Evolutionary conservation across 2,113 vertebrate genomes (phyloP).

Genomic region (Xenotilapia leptura): DNA sequence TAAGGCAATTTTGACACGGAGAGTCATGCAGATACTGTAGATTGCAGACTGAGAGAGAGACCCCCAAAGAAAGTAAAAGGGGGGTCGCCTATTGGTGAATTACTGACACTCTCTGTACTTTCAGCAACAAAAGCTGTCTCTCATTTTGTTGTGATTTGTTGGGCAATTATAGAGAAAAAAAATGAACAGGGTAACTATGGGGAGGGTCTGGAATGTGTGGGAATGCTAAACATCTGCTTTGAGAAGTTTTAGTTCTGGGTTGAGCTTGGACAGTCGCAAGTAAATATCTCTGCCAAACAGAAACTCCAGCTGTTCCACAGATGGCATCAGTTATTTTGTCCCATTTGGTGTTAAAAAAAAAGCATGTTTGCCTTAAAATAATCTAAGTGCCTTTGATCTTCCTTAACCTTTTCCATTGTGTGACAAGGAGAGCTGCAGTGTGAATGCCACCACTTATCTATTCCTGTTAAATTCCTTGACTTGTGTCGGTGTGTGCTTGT

Average conservation of each 20-base stretch:
- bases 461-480: conserved; percentile 40
- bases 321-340: conserved; percentile 9
- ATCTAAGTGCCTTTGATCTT: conserved; percentile 5
- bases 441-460: conserved; percentile 7
- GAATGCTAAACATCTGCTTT: conserved; percentile 41
- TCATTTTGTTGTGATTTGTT: conserved; percentile 44
- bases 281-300: conserved; percentile 13
- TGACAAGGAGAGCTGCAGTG: background rate
- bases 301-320: conserved; percentile 39
- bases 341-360: background rate
- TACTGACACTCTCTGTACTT: background rate
- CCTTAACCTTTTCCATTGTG: background rate
- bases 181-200: background rate
- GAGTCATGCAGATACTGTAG: conserved; percentile 3
- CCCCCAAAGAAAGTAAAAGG: background rate
- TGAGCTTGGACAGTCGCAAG: conserved; percentile 12
- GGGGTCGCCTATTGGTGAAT: background rate
- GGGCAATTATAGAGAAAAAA: conserved; percentile 17
- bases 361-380: background rate
- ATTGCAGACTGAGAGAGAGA: background rate
- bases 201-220: background rate
- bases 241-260: background rate
- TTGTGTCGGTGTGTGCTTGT: conserved; percentile 21
- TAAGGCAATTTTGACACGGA: conserved; percentile 12
- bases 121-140: conserved; percentile 23